Base-by-base conservation (phyloP, 2,113 vertebrate species). In the Recurvirostra avosetta region DNA sequence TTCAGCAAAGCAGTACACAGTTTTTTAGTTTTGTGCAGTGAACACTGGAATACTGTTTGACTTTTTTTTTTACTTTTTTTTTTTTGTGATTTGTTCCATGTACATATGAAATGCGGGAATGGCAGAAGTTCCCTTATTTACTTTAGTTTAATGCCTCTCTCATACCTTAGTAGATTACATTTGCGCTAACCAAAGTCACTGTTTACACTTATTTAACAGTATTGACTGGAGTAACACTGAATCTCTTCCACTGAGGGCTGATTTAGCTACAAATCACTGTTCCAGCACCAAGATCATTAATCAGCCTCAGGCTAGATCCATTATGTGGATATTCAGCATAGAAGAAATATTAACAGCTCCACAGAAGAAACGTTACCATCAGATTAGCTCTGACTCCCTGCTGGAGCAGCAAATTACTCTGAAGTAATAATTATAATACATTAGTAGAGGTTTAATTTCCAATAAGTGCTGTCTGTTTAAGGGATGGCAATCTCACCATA, bases 381-480 rank as follows among this genome's bases (percentile, higher is more conserved):
- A 88, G 96, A 97, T 97, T 96, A 97, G 94, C 92, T 98, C 93
- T 61, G 96, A 96, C 97, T 98, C 96, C 97, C 97, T 98, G 96
- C 97, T 96, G 94, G 92, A 98, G 74, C 94, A 97, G 96, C 97
- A 98, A 97, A 98, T 98, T 97, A 97, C 94, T 97, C 97, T 96
- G 94, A 97, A 98, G 98, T 98, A 96, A 98, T 98, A 98, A 98
- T 98, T 98, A 97, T 97, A 98, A 98, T 96, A 97, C 97, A 98
- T 98, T 98, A 98, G 97, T 97, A 97, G 96, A 95, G n/a, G 95
- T 98, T 98, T 98, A 98, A 98, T 98, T 98, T 98, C 96, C 97
- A 98, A 70, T 97, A 98, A 98, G 91, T 97, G 96, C 92, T 97
- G 85, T 96, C 97, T 98, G 93, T 97, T 98, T 98, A 98, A 98